Evolutionary conservation across 2,113 vertebrate genomes (phyloP), one percentile per base, ranked within the genome.

Genomic region (Shinisaurus crocodilurus): DNA sequence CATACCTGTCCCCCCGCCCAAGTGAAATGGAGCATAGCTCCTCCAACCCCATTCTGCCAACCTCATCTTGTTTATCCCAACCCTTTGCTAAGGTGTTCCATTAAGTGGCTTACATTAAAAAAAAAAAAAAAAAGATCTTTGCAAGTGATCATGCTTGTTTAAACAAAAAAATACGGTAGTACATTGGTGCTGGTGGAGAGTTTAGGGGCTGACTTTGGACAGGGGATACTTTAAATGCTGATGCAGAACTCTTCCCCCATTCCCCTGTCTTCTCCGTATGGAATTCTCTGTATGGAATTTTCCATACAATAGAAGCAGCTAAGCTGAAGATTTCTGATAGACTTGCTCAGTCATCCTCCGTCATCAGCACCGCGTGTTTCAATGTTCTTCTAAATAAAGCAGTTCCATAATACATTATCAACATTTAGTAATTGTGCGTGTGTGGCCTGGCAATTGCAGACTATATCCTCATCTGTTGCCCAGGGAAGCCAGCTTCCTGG

Each of bases 321-420:
- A 34, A 32, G 12, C 40, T 43, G 63, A 85, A 45, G 40, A 40
- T 32, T 27, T 32, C 40, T 32, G 65, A 48, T 69, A 40, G 48
- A 16, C 40, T 34, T 43, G 65, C 83, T 69, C 16, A n/a, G 60
- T 63, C 3, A 54, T 54, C 50, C 50, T 54, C 12, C 6, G 5
- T 43, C 40, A 40, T 34, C 40, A n/a, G 83, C 40, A n/a, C 43
- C 45, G 29, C 69, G 87, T 91, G 94, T 94, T 87, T 0, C 0
- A 94, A 92, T 50, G 27, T 85, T 91, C 60, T 2, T 18, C 89
- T 57, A 93, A 94, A 89, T 89, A 10, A 63, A 63, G 20, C 48
- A 34, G 77, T 54, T 80, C 5, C 48, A 54, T 54, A 80, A 50
- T 80, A 54, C 45, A 54, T 34, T 16, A 16, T 80, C 77, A 54